Conservation (phyloP, 2,888 invertebrate species). For the Drosophila mayaguana region DNA sequence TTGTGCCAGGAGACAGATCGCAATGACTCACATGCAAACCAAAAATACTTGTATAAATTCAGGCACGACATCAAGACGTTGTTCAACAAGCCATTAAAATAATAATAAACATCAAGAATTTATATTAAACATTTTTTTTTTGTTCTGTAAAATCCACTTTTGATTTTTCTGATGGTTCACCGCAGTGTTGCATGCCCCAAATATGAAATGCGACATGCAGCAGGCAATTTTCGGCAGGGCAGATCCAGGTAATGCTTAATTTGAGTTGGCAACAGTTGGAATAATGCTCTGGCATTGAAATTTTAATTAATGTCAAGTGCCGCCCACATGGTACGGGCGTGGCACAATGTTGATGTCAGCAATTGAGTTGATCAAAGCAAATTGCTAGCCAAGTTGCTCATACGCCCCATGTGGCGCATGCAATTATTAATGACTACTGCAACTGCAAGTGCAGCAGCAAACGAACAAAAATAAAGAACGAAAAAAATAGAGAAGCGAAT, state of each 20-base stretch:
- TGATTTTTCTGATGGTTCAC: constrained; percentile 6
- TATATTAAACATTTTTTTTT: neutral
- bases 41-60: neutral
- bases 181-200: constrained; percentile 13
- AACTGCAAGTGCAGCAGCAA: constrained; percentile 29
- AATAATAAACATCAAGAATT: neutral
- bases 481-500: constrained; percentile 18
- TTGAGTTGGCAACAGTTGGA: constrained; percentile 51
- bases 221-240: constrained; percentile 12
- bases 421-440: constrained; percentile 67
- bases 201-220: constrained; percentile 13
- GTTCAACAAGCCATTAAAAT: neutral
- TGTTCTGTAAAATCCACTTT: neutral
- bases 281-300: constrained; percentile 72
- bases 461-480: neutral
- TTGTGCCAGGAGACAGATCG: neutral
- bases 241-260: constrained; percentile 48
- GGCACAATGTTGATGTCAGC: constrained; percentile 37
- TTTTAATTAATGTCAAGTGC: constrained; percentile 81
- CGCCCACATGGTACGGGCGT: constrained; percentile 34
- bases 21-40: neutral
- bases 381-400: constrained; percentile 53
- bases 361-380: constrained; percentile 58
- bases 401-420: constrained; percentile 53
- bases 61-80: neutral